These are phyloP conservation scores for Hylia prasina DNA, from an alignment of 2,113 vertebrate genomes.

Conservation along the genomic window DNA sequence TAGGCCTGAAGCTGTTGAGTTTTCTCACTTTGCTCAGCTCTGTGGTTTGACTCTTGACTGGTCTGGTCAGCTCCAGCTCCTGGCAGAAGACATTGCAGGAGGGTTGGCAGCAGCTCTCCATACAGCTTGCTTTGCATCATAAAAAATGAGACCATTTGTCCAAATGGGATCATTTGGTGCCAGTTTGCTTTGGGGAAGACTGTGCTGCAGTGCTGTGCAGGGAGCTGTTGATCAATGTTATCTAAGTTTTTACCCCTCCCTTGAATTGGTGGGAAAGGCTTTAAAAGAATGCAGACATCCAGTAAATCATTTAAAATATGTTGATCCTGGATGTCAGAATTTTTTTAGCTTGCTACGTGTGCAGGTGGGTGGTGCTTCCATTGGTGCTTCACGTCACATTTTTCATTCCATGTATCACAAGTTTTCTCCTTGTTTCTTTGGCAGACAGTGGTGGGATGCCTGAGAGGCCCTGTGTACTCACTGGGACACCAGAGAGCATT, in stretches of 20 bases:
- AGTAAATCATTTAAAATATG: background rate
- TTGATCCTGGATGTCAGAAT: background rate
- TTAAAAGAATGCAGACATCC: background rate
- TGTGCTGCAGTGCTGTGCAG: background rate
- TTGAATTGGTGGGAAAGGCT: background rate
- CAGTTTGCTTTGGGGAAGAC: background rate
- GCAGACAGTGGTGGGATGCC: conserved; percentile 96
- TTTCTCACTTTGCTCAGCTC: background rate
- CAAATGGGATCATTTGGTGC: background rate
- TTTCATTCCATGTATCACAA: background rate
- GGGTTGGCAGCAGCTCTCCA: background rate
- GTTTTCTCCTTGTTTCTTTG: conserved; percentile 49
- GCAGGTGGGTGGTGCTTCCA: background rate
- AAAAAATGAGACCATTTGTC: background rate
- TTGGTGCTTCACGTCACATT: background rate
- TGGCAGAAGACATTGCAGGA: background rate
- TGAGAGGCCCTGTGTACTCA: conserved; percentile 94
- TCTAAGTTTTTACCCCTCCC: background rate
- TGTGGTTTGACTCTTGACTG: background rate
- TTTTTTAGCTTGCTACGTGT: background rate
- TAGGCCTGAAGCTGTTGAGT: background rate
- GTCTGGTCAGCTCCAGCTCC: background rate
- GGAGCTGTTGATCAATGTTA: background rate
- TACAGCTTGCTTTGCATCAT: background rate
- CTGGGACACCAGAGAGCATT: conserved; percentile 94